Base-by-base conservation (phyloP, 2,113 vertebrate species). In the Lagopus leucura region DNA sequence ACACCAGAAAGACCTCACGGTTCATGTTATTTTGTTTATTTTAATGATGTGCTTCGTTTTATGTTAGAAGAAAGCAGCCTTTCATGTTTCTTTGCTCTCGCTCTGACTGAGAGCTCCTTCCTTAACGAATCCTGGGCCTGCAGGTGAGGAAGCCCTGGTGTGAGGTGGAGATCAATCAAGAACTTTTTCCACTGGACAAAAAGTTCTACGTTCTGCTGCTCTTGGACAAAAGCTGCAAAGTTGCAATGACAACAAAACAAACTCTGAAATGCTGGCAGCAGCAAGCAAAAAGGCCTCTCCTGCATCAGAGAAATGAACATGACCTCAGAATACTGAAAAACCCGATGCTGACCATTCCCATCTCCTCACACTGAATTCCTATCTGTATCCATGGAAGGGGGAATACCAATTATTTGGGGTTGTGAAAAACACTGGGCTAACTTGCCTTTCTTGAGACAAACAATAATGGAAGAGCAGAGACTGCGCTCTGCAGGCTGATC, bases 61-160 rank as follows among this genome's bases (percentile, higher is more conserved):
- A 15, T 55, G 3, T 28, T 73, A 73, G 67, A 88, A 86, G 42
- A 80, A 65, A 76, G 45, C n/a, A 38, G 38, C 30, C 48, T 89
- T 89, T 86, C 50, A 32, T 43, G 47, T 81, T 90, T 64, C 69
- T 93, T 65, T 77, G 55, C n/a, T 67, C 55, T 47, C 80, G 55
- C 22, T 38, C 10, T 6, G 40, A 48, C 28, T 42, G 52, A 91
- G 82, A 80, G 71, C 34, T 77, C 48, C 72, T 36, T 74, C 65
- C n/a, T 45, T 63, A 80, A 71, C 27, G 25, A 82, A 70, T 32
- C 47, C 20, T 69, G 48, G 21, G 52, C 42, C 43, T 91, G 63
- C 36, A 80, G 82, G 45, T 89, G 79, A 89, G 36, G 40, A 54
- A 85, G 52, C 34, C 28, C 5, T 27, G 24, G 40, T 30, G 60